Conservation (phyloP, 2,113 vertebrate species). For the Turnix velox region DNA sequence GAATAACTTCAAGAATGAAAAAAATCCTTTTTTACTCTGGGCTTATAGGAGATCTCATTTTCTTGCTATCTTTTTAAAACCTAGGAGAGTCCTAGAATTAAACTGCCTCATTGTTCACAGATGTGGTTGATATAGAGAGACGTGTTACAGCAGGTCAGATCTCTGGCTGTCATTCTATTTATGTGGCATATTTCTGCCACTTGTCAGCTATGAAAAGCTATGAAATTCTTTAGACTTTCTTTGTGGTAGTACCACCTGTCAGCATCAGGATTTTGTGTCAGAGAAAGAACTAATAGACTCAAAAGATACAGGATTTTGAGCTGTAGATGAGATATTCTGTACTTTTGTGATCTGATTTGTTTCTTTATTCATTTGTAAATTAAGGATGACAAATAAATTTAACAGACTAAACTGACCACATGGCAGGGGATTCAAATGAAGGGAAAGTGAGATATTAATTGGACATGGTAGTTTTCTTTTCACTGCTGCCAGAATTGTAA, state of each 20-base stretch:
- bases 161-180: conserved; percentile 38
- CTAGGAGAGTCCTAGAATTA: neutral
- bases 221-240: conserved; percentile 25
- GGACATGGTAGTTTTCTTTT: neutral
- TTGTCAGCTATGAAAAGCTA: conserved; percentile 52
- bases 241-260: conserved; percentile 5
- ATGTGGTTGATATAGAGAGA: conserved; percentile 2
- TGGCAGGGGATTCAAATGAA: neutral
- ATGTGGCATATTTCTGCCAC: conserved; percentile 53
- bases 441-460: neutral
- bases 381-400: neutral
- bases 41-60: neutral
- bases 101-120: neutral
- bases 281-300: neutral
- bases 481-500: neutral
- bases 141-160: conserved; percentile 33
- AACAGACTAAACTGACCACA: neutral
- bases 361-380: conserved; percentile 6
- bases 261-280: conserved; percentile 21
- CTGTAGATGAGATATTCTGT: neutral
- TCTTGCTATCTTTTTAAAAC: neutral
- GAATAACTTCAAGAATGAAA: neutral
- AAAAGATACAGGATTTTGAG: neutral
- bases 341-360: neutral
- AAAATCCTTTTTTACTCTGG: neutral